These are phyloP conservation scores for Notospermus geniculatus DNA, from an alignment of 1,140 invertebrate genomes.

Conservation along the genomic window DNA sequence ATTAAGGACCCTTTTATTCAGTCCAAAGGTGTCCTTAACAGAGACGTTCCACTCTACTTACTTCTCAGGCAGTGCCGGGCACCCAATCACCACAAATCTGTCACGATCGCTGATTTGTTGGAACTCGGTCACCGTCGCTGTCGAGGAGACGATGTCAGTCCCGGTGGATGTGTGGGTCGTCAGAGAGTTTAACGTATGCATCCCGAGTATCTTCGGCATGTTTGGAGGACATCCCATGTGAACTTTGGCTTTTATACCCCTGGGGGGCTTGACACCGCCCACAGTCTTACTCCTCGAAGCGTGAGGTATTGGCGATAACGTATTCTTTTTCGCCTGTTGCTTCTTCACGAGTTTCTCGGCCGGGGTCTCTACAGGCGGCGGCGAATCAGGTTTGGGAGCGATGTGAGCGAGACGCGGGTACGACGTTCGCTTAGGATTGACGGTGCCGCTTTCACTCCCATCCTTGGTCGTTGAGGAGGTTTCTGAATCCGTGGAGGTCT, in stretches of 20 bases:
- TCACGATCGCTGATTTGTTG: conserved; percentile 42
- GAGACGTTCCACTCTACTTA: conserved; percentile 2
- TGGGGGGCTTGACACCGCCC: background rate
- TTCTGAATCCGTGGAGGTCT: no score
- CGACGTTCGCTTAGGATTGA: no score
- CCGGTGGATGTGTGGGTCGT: conserved; percentile 41
- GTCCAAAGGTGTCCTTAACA: no score
- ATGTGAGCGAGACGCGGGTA: background rate
- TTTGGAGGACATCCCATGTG: background rate
- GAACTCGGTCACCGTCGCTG: conserved; percentile 32
- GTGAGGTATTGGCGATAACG: background rate
- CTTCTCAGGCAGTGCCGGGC: conserved; percentile 25
- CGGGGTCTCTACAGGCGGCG: background rate
- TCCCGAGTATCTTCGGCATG: conserved; percentile 30
- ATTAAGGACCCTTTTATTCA: no score
- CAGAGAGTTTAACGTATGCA: conserved; percentile 36
- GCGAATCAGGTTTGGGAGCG: background rate
- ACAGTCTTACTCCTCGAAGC: background rate
- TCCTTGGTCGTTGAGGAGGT: no score
- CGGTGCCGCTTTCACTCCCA: no score
- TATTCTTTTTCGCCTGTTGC: no score
- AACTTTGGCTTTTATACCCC: background rate
- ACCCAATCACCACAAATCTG: conserved; percentile 40
- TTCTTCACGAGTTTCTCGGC: no score
- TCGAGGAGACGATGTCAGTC: conserved; percentile 44